A percentile compares a stretch with the other conserved stretches of the same genome.
Conservation (phyloP, 2,888 invertebrate species). For the Beris morrisii region DNA sequence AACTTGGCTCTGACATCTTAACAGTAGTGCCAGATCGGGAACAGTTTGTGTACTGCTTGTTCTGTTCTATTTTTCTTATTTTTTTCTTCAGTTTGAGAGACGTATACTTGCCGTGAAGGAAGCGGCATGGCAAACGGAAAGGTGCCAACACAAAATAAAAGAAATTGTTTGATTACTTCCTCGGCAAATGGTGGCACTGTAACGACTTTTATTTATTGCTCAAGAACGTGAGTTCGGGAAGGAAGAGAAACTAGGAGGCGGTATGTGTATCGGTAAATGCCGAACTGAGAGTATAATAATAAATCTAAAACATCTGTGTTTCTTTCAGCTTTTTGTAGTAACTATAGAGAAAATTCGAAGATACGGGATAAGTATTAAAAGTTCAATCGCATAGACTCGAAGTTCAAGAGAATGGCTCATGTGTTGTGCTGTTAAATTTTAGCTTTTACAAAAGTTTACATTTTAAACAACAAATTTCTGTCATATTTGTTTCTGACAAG, state of each 20-base stretch:
- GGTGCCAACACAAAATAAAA: conserved; percentile 19
- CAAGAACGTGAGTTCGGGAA: conserved; percentile 29
- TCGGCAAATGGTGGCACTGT: conserved; percentile 26
- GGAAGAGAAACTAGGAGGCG: not conserved
- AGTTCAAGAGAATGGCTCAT: too few species aligned
- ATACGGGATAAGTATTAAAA: too few species aligned
- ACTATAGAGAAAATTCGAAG: too few species aligned
- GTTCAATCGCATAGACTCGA: too few species aligned
- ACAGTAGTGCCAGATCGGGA: conserved; percentile 5
- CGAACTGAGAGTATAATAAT: conserved; percentile 7
- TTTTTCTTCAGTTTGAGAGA: conserved; percentile 9
- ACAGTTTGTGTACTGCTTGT: not conserved
- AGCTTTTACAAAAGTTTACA: too few species aligned
- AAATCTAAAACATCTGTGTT: conserved; percentile 19
- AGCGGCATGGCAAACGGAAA: not conserved
- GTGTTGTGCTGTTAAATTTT: too few species aligned
- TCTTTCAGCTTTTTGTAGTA: not conserved
- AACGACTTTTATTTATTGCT: conserved; percentile 37
- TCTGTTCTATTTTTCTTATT: not conserved
- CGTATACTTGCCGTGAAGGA: not conserved
- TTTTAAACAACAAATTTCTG: too few species aligned
- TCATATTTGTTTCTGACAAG: too few species aligned
- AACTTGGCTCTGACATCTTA: conserved; percentile 22
- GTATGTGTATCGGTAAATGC: not conserved
- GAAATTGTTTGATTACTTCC: conserved; percentile 33